Base-by-base conservation (phyloP, 1,140 invertebrate species). In the Drosophila willistoni region DNA sequence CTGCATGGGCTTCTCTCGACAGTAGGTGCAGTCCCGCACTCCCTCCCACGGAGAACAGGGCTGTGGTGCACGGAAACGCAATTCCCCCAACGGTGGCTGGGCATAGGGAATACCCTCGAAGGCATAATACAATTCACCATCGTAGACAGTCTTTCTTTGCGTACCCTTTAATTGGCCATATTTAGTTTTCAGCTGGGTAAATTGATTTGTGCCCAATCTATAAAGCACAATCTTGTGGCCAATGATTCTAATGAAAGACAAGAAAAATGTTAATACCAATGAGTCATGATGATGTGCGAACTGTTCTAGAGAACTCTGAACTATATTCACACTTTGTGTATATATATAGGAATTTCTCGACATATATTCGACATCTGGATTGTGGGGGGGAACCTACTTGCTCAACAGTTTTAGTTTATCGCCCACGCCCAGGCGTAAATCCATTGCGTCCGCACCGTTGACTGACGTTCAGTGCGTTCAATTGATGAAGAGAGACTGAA, bases 91-190 rank as follows among this genome's bases (percentile, higher is more conserved):
- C 0, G 95, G 95, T 1, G 95, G 95, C 74, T 94, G 93, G 2
- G 94, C 95, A 85, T 93, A 96, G 5, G 95, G 95, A 73, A 96
- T 95, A 17, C 94, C 94, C 73, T 92, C 79, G 64, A 93, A 93
- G 17, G 91, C 91, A 56, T 83, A 83, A 64, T 91, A 93, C 2
- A 56, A 14, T 36, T 81, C 65, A 2, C 63, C 54, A 29, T 92
- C 91, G n/a, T 91, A 91, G 7, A 78, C 7, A 0, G 91, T 87
- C 47, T 55, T 77, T 0, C 90, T 68, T 19, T 77, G 74, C 41
- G 86, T 69, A 44, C 90, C 90, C 56, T 77, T 83, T 3, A 91
- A 2, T 57, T 75, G 76, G 9, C 90, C 90, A 42, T 77, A 77
- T 25, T 71, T 79, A 1, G 85, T 86, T 6, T 77, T 47, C 14